Evolutionary conservation across 2,113 vertebrate species (phyloP).

Genomic region (rat (Rattus norvegicus)): GRCr8 NC_086027.1:25435001-25435500

Average conservation of each 20-base stretch:
- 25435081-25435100: not conserved
- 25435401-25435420: not conserved
- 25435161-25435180: not conserved
- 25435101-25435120: not conserved
- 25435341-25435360: not conserved
- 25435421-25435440: not conserved
- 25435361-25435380: not conserved
- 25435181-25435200: not conserved
- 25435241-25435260: not conserved
- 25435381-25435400: not conserved
- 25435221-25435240: not conserved
- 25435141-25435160: not conserved
- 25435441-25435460: slow-evolving; percentile 18
- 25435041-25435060: not conserved
- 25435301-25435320: not conserved
- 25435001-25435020: not conserved
- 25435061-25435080: slow-evolving; percentile 4
- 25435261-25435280: not conserved
- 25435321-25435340: not conserved
- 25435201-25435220: not conserved
- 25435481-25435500: not conserved
- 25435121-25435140: not conserved
- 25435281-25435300: not conserved
- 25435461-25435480: not conserved
- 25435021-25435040: not conserved